phyloP scores from a whole-genome alignment of 2,797 vertebrate species.

The Taeniopygia guttata region DNA sequence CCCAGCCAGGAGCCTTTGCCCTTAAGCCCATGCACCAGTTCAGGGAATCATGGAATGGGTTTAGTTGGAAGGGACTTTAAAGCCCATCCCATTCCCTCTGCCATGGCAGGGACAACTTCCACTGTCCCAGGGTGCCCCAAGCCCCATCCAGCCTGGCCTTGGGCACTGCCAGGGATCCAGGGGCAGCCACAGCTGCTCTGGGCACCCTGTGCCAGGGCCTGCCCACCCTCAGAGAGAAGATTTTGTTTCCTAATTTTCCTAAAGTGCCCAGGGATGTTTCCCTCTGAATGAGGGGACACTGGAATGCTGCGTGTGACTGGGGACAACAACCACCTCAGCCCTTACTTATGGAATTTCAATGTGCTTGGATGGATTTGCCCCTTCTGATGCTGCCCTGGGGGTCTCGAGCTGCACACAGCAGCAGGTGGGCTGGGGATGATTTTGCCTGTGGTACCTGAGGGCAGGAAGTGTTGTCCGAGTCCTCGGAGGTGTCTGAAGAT shows the following conservation, averaged over 20 bases:
- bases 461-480: not conserved
- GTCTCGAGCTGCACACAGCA: fast-evolving
- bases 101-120: not conserved
- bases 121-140: not conserved
- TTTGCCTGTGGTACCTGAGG: not conserved
- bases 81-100: fast-evolving
- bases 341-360: fast-evolving
- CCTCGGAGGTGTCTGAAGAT: conserved; percentile 25
- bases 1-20: not conserved
- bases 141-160: fast-evolving
- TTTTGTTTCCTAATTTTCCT: not conserved
- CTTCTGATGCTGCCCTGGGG: not conserved
- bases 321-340: too few relatives aligned
- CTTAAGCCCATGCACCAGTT: fast-evolving
- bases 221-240: not conserved
- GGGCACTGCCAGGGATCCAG: not conserved
- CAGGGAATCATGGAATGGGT: not conserved
- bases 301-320: fast-evolving
- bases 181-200: not conserved
- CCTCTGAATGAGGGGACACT: fast-evolving
- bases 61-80: not conserved
- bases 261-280: not conserved
- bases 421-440: not conserved
- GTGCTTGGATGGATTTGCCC: fast-evolving
- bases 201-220: not conserved